Conservation (phyloP, 2,113 vertebrate genomes). For the Nannobrachium achirus region DNA sequence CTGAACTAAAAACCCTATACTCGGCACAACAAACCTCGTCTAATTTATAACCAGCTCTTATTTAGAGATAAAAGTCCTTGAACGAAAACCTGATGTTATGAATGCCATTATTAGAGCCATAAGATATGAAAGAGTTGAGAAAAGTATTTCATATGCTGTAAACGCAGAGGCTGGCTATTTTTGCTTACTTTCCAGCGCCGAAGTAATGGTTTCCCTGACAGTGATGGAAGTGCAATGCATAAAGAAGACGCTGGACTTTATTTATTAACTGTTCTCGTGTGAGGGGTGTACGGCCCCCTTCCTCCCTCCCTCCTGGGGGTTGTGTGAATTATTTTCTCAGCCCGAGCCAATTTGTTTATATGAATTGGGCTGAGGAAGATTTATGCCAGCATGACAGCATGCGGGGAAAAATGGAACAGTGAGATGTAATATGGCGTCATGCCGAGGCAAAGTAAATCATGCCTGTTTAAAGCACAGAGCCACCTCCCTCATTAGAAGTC, state of each 20-base stretch:
- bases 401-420: conserved; percentile 39
- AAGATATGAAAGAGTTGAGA: conserved; percentile 12
- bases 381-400: conserved; percentile 44
- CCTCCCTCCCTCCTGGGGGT: neutral
- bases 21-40: neutral
- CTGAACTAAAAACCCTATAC: neutral
- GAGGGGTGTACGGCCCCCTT: conserved; percentile 16
- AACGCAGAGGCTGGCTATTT: conserved; percentile 25
- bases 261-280: conserved; percentile 54
- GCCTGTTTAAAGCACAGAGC: conserved; percentile 20
- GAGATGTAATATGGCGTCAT: conserved; percentile 53
- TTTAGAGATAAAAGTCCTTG: neutral
- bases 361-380: conserved; percentile 60
- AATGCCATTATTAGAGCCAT: neutral
- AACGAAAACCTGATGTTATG: neutral
- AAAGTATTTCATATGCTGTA: conserved; percentile 11
- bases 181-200: conserved; percentile 13
- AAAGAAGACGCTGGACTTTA: conserved; percentile 37
- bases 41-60: neutral
- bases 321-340: conserved; percentile 48
- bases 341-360: conserved; percentile 62
- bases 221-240: conserved; percentile 53
- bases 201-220: conserved; percentile 47
- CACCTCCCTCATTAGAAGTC: conserved; percentile 40
- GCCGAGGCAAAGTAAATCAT: conserved; percentile 61